These are phyloP conservation scores for Gonioctena quinquepunctata DNA, from an alignment of 1,140 invertebrate genomes.

Conservation along the genomic window DNA sequence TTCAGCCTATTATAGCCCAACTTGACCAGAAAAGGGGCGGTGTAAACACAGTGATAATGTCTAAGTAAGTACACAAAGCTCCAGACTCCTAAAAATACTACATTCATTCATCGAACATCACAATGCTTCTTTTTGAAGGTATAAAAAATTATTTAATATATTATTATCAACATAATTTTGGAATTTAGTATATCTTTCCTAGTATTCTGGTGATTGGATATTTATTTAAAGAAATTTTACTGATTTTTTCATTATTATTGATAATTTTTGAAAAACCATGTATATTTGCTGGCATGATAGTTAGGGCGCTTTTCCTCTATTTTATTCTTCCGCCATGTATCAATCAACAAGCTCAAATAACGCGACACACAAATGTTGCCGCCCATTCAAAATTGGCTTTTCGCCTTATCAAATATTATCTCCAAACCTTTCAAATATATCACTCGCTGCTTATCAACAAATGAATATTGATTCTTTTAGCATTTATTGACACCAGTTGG, in stretches of 20 bases:
- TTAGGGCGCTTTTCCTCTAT: slow-evolving; percentile 38
- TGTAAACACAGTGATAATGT: slow-evolving; percentile 52
- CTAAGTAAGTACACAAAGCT: slow-evolving; percentile 51
- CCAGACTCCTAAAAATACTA: slow-evolving; percentile 23
- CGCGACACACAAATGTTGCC: not conserved
- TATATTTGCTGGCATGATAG: slow-evolving; percentile 47
- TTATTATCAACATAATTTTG: slow-evolving; percentile 18
- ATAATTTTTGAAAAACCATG: slow-evolving; percentile 45
- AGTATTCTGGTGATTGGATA: slow-evolving; percentile 38
- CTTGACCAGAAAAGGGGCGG: slow-evolving; percentile 53
- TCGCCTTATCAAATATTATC: no score
- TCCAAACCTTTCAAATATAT: no score
- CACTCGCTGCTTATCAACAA: no score
- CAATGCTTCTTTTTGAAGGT: slow-evolving; percentile 51
- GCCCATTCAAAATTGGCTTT: no score
- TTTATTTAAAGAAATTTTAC: slow-evolving; percentile 19
- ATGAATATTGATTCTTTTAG: not conserved
- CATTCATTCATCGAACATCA: slow-evolving; percentile 51
- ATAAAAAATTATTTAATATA: slow-evolving; percentile 34
- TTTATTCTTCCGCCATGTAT: slow-evolving; percentile 15
- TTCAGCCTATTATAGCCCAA: slow-evolving; percentile 52
- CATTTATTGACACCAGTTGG: not conserved
- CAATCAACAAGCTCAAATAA: not conserved
- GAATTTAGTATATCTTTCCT: slow-evolving; percentile 15
- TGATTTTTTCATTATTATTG: slow-evolving; percentile 22